Percentiles rank a stretch among this genome's conserved stretches.
phyloP scores from a whole-genome alignment of 1,140 invertebrate genomes.

The Akabosia matsudoensis region DNA sequence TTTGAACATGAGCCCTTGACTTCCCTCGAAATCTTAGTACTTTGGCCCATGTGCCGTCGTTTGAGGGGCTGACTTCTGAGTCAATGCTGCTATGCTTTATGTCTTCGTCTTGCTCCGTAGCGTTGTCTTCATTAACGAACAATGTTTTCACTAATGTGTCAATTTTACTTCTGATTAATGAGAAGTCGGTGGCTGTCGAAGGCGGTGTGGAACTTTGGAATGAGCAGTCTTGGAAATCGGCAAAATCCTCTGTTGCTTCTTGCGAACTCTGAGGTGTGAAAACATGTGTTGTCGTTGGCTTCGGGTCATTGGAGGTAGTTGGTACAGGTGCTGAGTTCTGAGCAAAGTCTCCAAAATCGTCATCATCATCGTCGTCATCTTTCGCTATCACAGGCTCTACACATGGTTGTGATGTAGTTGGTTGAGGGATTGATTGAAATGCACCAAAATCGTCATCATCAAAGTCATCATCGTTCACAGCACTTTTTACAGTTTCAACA shows the following conservation, averaged over 20 bases:
- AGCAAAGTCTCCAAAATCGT: slow-evolving; percentile 42
- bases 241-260: slow-evolving; percentile 18
- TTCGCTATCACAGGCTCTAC: background rate
- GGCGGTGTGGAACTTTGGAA: slow-evolving; percentile 9
- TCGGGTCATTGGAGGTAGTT: background rate
- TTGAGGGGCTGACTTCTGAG: slow-evolving; percentile 27
- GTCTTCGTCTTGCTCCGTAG: background rate
- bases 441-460: slow-evolving; percentile 36
- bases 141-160: background rate
- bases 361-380: slow-evolving; percentile 24
- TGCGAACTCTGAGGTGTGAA: slow-evolving; percentile 3
- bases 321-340: slow-evolving; percentile 15
- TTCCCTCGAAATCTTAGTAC: slow-evolving; percentile 45
- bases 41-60: slow-evolving; percentile 31
- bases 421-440: slow-evolving; percentile 2
- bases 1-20: slow-evolving; percentile 41
- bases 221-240: slow-evolving; percentile 16
- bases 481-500: background rate
- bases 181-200: background rate
- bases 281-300: background rate
- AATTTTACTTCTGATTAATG: background rate
- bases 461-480: slow-evolving; percentile 29
- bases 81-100: background rate
- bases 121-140: background rate
- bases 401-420: background rate